Conservation (phyloP, 2,113 vertebrate genomes). For the Neoarius graeffei region DNA sequence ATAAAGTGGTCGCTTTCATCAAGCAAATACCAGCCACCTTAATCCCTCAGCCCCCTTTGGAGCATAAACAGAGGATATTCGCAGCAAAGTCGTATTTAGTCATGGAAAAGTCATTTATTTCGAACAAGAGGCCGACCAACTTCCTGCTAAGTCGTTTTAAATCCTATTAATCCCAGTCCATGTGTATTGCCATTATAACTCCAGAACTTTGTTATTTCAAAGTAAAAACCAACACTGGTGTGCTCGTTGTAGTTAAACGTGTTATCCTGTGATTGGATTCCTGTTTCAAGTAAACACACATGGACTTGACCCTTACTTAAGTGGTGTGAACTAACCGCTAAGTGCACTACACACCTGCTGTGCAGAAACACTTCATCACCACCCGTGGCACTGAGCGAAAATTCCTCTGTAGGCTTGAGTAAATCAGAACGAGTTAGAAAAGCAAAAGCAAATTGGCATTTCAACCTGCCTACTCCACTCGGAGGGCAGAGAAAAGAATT, state of each 20-base stretch:
- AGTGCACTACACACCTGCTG: conserved; percentile 28
- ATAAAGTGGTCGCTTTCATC: conserved; percentile 74
- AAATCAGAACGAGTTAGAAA: conserved; percentile 26
- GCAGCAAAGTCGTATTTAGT: conserved; percentile 68
- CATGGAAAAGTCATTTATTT: conserved; percentile 71
- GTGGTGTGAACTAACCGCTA: conserved; percentile 22
- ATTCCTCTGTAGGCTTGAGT: conserved; percentile 13
- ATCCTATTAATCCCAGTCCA: conserved; percentile 42
- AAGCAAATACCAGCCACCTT: conserved; percentile 69
- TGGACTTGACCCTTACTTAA: conserved; percentile 22
- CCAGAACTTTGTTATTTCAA: conserved; percentile 6
- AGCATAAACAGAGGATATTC: conserved; percentile 74
- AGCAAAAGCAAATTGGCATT: not conserved
- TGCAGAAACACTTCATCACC: conserved; percentile 27
- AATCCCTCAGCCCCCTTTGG: conserved; percentile 66
- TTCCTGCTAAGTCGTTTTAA: conserved; percentile 38
- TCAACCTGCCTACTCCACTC: not conserved
- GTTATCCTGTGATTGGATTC: not conserved
- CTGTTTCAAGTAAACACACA: conserved; percentile 3
- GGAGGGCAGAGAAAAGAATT: not conserved
- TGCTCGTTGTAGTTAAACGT: conserved; percentile 4
- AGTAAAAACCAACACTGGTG: not conserved
- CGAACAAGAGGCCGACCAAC: conserved; percentile 56
- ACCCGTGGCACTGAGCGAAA: not conserved
- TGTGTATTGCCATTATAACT: conserved; percentile 38